Percentiles rank a stretch among this genome's conserved stretches.
These are phyloP conservation scores for Caenorhabditis sp. DNA, from an alignment of 2,888 invertebrate species.

Conservation along the genomic window DNA sequence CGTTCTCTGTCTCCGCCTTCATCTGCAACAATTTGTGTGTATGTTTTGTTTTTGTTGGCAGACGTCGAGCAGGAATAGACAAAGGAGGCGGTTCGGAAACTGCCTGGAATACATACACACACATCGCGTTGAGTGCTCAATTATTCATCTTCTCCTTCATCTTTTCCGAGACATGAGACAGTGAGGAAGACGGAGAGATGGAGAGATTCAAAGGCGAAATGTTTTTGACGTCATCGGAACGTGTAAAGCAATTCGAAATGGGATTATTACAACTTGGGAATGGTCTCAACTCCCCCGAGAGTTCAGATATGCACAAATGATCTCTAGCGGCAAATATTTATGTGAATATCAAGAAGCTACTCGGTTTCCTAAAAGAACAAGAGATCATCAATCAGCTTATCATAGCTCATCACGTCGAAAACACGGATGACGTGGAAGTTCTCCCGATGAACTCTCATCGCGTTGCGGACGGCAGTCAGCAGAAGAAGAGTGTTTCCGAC, in stretches of 20 bases:
- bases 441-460: conserved; percentile 59
- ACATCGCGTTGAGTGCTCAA: conserved; percentile 26
- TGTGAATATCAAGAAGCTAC: conserved; percentile 1
- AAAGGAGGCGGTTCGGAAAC: conserved; percentile 9
- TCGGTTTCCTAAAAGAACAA: conserved; percentile 29
- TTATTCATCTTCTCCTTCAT: conserved; percentile 37
- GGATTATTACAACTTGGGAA: conserved; percentile 9
- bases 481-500: conserved; percentile 79
- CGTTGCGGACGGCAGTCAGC: conserved; percentile 69
- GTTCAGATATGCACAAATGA: background rate
- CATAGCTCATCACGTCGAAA: conserved; percentile 77
- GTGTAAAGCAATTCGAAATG: conserved; percentile 5
- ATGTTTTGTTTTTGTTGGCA: conserved; percentile 21
- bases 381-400: conserved; percentile 77
- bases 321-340: conserved; percentile 3
- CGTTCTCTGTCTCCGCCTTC: conserved; percentile 10
- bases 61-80: conserved; percentile 15
- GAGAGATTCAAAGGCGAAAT: background rate
- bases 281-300: background rate
- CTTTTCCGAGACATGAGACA: conserved; percentile 2
- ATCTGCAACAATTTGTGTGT: conserved; percentile 31
- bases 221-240: conserved; percentile 27
- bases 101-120: conserved; percentile 12
- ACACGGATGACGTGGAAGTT: conserved; percentile 77
- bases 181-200: conserved; percentile 8